A percentile compares a stretch with the other conserved stretches of the same genome.
Evolutionary conservation across 2,797 vertebrate species (phyloP).

Genomic region (Trematomus bernacchii): DNA sequence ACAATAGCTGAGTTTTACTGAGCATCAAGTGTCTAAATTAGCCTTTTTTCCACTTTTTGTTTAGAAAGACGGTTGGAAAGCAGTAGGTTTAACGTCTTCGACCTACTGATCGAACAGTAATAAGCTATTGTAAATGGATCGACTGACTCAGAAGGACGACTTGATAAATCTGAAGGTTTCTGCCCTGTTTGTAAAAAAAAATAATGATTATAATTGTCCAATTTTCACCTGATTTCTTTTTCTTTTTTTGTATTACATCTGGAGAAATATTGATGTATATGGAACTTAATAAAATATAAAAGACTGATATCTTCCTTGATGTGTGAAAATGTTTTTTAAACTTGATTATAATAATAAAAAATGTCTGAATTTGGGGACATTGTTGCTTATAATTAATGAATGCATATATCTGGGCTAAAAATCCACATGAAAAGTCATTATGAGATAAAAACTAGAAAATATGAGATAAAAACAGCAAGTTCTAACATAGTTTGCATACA

Average conservation of each 20-base stretch:
- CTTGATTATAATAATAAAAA: too few species aligned
- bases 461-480: too few species aligned
- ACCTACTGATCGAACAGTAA: conserved; percentile 68
- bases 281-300: conserved; percentile 98
- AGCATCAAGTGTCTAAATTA: conserved; percentile 63
- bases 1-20: conserved; percentile 56
- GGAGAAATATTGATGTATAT: conserved; percentile 99
- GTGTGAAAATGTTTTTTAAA: neutral
- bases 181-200: conserved; percentile 94
- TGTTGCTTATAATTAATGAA: neutral
- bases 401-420: too few species aligned
- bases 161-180: conserved; percentile 92
- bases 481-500: too few species aligned
- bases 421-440: too few species aligned
- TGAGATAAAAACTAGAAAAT: too few species aligned
- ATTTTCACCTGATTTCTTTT: conserved; percentile 89
- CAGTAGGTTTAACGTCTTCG: conserved; percentile 61
- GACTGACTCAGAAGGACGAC: conserved; percentile 85
- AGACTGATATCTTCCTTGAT: conserved; percentile 82
- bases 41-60: conserved; percentile 63
- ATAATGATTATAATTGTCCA: conserved; percentile 84
- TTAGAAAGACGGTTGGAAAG: conserved; percentile 51
- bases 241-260: conserved; percentile 96
- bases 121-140: conserved; percentile 74
- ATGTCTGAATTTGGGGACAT: neutral